Base-by-base conservation (phyloP, 2,113 vertebrate genomes). In the Bufo gargarizans region DNA sequence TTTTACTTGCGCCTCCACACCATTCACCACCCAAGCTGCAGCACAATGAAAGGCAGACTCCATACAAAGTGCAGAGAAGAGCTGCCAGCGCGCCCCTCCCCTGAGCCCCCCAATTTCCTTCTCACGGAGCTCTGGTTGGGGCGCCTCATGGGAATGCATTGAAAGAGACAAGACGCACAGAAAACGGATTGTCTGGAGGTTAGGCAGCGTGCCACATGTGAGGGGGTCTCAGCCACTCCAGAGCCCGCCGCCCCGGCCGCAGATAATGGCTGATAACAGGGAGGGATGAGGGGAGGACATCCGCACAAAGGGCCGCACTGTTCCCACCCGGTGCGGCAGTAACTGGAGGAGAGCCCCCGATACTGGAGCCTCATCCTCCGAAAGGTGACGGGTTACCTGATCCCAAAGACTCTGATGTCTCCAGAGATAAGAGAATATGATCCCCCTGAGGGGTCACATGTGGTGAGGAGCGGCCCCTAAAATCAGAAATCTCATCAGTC, bases 191-290 rank as follows among this genome's bases (percentile, higher is more conserved):
- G 87, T 88, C 84, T 20, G 58, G 65, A 49, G 65, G 22, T 71
- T 33, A 58, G 86, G 86, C 81, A 84, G 13, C 4, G 22, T 71
- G 81, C 87, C 87, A 88, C 69, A 33, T 77, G 19, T 76, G 56
- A 84, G n/a, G 6, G 56, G 50, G 69, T 49, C 20, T 14, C 71
- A 43, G 14, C 50, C 80, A 63, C 65, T 74, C 33, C 79, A 20
- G 11, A 61, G 78, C 17, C 45, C 56, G 45, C 69, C 55, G 22
- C 63, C 87, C 58, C 81, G 19, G 50, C 81, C 7, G 77, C 19
- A 78, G 72, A 88, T 88, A 88, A 88, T 88, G 63, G 87, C 56
- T 13, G 87, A 88, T 88, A 88, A 84, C 71, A 74, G 69, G 56
- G 69, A 47, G 55, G 58, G 71, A 50, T 72, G 45, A 6, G 12